Base-by-base conservation (phyloP, 2,888 invertebrate genomes). In the Euzophera pinguis region DNA sequence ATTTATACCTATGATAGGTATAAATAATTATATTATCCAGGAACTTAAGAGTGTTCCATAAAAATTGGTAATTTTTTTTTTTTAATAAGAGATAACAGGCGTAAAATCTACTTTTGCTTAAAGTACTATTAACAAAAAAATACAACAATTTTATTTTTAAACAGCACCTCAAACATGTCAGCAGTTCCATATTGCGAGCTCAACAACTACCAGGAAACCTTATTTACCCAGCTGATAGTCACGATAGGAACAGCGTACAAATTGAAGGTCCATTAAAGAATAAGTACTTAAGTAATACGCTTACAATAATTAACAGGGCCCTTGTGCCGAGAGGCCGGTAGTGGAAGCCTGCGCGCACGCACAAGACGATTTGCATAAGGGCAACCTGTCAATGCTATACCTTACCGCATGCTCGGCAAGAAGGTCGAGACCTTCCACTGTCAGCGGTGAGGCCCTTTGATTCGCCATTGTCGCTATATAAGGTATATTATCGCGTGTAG, bases 341-440 rank as follows among this genome's bases (percentile, higher is more conserved):
- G 70, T 64, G 56, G 65, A 61, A 60, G 62, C 57, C 65, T 68
- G 72, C 70, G 75, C 69, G 73, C 73, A 71, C 45, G 45, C 45
- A 32, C 45, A 69, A 71, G 77, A 78, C 69, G 78, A 87, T 87
- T 88, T 84, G 87, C 86, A 84, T 87, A 84, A 83, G 81, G 81
- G 80, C 78, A 78, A 75, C 22, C 64, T 75, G 75, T 80, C 82
- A 82, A 82, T 84, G 81, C 71, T 79, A 78, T 22, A 3, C 3
- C 22, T 22, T 22, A 22, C 66, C 62, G 76, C 78, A 73, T 77
- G 78, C 78, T 76, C 64, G 71, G 72, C 61, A 67, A 74, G 79
- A 84, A 86, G 87, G 88, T 84, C 81, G 73, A 67, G 81, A 76
- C 89, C 88, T 84, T 84, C 77, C 71, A 59, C 64, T 63, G 69